These are phyloP conservation scores for Loripinus fragilis DNA, from an alignment of 2,888 invertebrate species.

Conservation along the genomic window DNA sequence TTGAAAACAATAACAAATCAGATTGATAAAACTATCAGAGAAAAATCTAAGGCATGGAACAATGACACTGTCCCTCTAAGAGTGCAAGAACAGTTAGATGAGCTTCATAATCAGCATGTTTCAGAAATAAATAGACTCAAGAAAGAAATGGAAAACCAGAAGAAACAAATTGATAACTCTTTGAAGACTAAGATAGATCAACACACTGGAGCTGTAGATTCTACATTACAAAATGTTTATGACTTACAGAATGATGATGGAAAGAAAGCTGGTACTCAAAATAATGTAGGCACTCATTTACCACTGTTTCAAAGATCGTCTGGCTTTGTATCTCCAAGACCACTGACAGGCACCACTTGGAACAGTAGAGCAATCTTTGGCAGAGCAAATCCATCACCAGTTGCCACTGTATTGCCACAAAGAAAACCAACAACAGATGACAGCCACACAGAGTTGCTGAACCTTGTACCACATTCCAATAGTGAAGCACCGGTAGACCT, in stretches of 20 bases:
- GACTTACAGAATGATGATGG: conserved; percentile 23
- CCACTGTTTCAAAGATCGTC: conserved; percentile 42
- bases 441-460: background rate
- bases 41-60: conserved; percentile 34
- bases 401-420: conserved; percentile 67
- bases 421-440: conserved; percentile 29
- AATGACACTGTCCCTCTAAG: conserved; percentile 51
- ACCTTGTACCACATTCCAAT: background rate
- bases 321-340: conserved; percentile 51
- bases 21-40: conserved; percentile 5
- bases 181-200: background rate
- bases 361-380: conserved; percentile 59
- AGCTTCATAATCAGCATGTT: conserved; percentile 62
- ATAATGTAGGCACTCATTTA: background rate
- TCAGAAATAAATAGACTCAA: conserved; percentile 66
- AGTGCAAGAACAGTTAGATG: conserved; percentile 64
- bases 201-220: background rate
- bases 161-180: conserved; percentile 22
- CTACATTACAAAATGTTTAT: conserved; percentile 32
- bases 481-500: background rate
- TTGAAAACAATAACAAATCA: background rate
- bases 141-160: conserved; percentile 55
- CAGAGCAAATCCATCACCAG: conserved; percentile 63
- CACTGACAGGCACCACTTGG: conserved; percentile 51
- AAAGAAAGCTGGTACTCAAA: background rate